These are phyloP conservation scores for Lepidurus couesii DNA, from an alignment of 1,140 invertebrate species.

Conservation along the genomic window DNA sequence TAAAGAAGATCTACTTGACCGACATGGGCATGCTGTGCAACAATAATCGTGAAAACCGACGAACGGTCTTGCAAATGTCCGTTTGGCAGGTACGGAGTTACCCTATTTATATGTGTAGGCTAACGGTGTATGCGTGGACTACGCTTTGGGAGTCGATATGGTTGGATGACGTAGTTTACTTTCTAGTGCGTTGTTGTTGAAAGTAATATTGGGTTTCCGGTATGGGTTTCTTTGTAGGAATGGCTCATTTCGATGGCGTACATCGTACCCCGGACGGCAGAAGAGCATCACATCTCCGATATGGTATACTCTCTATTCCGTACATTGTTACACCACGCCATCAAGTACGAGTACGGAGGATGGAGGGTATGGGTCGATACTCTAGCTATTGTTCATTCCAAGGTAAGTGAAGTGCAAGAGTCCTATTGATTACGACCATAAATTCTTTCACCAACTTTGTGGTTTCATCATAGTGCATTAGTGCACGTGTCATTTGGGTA, in stretches of 20 bases:
- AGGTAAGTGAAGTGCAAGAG: conserved; percentile 58
- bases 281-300: conserved; percentile 94
- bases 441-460: neutral
- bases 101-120: too few relatives aligned
- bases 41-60: conserved; percentile 92
- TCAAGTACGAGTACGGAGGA: conserved; percentile 99
- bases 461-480: neutral
- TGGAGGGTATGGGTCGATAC: conserved; percentile 99
- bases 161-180: too few relatives aligned
- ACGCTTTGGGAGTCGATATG: too few relatives aligned
- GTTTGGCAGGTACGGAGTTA: conserved; percentile 82
- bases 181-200: neutral
- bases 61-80: conserved; percentile 98
- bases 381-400: conserved; percentile 97
- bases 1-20: conserved; percentile 93
- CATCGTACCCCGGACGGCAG: conserved; percentile 89
- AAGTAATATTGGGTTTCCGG: neutral
- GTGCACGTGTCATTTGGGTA: neutral
- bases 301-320: conserved; percentile 97
- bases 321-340: conserved; percentile 97
- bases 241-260: conserved; percentile 99
- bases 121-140: too few relatives aligned
- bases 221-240: conserved; percentile 54
- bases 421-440: too few relatives aligned
- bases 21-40: conserved; percentile 96